Evolutionary conservation across 1,140 invertebrate species (phyloP).

Genomic region (Euschistus heros): DNA sequence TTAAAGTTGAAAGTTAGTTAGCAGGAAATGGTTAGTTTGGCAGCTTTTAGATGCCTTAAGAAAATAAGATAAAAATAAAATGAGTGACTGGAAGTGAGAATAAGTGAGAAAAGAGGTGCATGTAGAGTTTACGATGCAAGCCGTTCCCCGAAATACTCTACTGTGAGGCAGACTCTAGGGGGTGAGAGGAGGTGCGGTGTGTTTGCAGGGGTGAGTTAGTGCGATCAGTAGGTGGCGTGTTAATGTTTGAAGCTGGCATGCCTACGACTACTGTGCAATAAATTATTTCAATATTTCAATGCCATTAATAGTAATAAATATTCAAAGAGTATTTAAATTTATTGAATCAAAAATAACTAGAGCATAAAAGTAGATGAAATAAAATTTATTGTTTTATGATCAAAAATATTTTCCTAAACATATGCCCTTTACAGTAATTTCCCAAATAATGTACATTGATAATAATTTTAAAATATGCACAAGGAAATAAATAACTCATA

Average conservation of each 20-base stretch:
- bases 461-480: too few species aligned
- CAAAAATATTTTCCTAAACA: too few species aligned
- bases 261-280: constrained; percentile 11
- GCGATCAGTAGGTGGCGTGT: constrained; percentile 10
- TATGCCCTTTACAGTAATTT: too few species aligned
- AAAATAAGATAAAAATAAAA: constrained; percentile 6
- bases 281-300: constrained; percentile 1
- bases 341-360: too few species aligned
- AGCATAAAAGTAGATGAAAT: too few species aligned
- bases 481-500: too few species aligned
- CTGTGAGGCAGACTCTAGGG: constrained; percentile 12
- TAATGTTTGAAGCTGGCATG: constrained; percentile 13
- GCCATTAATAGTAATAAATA: neutral
- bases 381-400: too few species aligned
- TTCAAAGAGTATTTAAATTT: too few species aligned
- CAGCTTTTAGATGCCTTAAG: neutral
- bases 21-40: too few species aligned
- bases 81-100: neutral
- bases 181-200: constrained; percentile 24
- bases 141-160: constrained; percentile 16
- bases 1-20: too few species aligned
- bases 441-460: too few species aligned
- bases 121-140: constrained; percentile 23
- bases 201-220: constrained; percentile 25
- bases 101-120: constrained; percentile 21